Evolutionary conservation across 2,113 vertebrate species (phyloP).

Genomic region (Perccottus glenii): DNA sequence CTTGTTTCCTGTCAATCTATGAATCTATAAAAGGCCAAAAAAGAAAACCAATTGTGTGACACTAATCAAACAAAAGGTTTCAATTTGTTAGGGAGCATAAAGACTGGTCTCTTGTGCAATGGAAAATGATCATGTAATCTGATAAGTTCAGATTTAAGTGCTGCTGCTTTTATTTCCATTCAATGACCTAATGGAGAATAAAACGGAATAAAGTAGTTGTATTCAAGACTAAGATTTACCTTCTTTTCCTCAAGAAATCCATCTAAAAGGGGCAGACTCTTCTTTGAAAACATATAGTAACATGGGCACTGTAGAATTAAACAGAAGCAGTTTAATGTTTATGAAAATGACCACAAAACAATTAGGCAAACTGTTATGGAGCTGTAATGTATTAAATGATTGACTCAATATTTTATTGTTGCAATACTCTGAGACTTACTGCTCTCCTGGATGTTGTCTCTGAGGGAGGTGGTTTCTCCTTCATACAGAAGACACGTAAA

Average conservation of each 20-base stretch:
- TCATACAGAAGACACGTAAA: slow-evolving; percentile 70
- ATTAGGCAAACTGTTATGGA: not conserved
- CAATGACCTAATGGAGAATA: no score
- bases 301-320: slow-evolving; percentile 79
- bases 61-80: no score
- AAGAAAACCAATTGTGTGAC: no score
- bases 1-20: no score
- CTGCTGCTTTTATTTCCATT: no score
- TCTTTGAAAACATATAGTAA: slow-evolving; percentile 80
- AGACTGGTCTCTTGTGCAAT: no score
- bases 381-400: no score
- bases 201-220: no score
- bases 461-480: slow-evolving; percentile 77
- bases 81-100: no score
- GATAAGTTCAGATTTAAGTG: no score
- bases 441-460: slow-evolving; percentile 80
- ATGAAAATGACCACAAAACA: not conserved
- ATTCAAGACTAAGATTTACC: slow-evolving; percentile 50
- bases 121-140: no score
- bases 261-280: slow-evolving; percentile 73
- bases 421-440: slow-evolving; percentile 59
- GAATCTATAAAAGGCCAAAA: no score
- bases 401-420: not conserved
- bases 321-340: not conserved
- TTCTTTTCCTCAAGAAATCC: slow-evolving; percentile 81